Evolutionary conservation across 2,888 invertebrate genomes (phyloP), one percentile per base, ranked within the genome.

Genomic region (Tinea pellionella): DNA sequence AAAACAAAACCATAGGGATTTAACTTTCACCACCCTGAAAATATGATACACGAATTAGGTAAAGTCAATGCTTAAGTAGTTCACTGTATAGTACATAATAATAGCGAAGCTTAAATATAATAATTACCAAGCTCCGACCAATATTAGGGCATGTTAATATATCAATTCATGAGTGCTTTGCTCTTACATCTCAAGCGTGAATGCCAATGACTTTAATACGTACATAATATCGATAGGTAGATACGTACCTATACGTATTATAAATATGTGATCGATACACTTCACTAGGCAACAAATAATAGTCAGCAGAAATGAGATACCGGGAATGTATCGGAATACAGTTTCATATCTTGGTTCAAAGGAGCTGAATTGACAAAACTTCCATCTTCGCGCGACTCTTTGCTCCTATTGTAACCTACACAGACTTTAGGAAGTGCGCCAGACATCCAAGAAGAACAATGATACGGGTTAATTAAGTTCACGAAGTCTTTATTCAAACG

Each of bases 1-100:
- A 74, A 81, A 78, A 74, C 71, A 75, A 76, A 72, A 69, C 75
- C 74, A 75, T 72, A 69, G 70, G 71, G 77, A 78, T 74, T 77
- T 72, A 77, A 77, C 75, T 78, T 53, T 80, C 71, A 64, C 68
- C 65, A 68, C 67, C 68, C 69, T 66, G 66, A 67, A 64, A 77
- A 73, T 72, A 67, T 72, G 67, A 66, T 64, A 64, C 61, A 63
- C 63, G 69, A 70, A 70, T 70, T 71, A 70, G 71, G 72, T 70
- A 72, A 68, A 53, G 24, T 53, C 19, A 24, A 47, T 4, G n/a
- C 3, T 13, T 66, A 74, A 72, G 67, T 68, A 64, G 24, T 6
- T 24, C 24, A 24, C 24, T 6, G n/a, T n/a, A n/a, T n/a, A n/a
- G n/a, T n/a, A n/a, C n/a, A n/a, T n/a, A n/a, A n/a, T n/a, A n/a